phyloP scores from a whole-genome alignment of 1,140 invertebrate species.

The Caerostris extrusa region DNA sequence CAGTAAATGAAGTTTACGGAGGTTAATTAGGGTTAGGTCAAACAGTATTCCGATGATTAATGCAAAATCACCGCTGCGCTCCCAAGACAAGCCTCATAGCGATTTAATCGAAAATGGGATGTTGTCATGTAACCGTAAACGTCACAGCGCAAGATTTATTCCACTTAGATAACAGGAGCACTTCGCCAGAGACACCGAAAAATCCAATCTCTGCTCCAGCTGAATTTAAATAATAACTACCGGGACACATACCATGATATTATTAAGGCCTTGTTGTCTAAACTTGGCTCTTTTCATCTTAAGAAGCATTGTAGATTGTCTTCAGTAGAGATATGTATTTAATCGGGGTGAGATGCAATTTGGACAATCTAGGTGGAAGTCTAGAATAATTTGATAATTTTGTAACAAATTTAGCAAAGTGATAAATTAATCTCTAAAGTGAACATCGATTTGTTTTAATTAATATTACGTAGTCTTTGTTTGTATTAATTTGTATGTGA shows the following conservation, averaged over 20 bases:
- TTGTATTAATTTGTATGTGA: no score
- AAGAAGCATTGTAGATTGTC: not conserved
- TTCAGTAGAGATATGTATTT: not conserved
- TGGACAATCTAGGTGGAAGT: no score
- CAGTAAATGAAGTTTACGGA: slow-evolving; percentile 66
- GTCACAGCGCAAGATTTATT: slow-evolving; percentile 44
- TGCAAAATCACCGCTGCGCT: slow-evolving; percentile 66
- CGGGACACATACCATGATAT: not conserved
- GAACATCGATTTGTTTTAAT: no score
- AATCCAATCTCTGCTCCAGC: slow-evolving; percentile 40
- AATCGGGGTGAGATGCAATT: no score
- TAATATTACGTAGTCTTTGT: no score
- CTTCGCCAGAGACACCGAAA: slow-evolving; percentile 10
- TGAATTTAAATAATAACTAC: slow-evolving; percentile 51
- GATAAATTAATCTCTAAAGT: no score
- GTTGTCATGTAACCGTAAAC: slow-evolving; percentile 66
- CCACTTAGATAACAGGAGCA: slow-evolving; percentile 25
- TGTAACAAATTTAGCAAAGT: no score
- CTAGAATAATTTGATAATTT: no score
- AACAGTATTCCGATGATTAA: slow-evolving; percentile 69
- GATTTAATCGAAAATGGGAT: slow-evolving; percentile 65
- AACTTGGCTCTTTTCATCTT: not conserved
- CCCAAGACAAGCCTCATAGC: slow-evolving; percentile 58
- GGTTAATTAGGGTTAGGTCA: slow-evolving; percentile 72
- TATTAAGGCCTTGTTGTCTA: not conserved